Base-by-base conservation (phyloP, 2,888 invertebrate species). In the Phaonia tiefii region DNA sequence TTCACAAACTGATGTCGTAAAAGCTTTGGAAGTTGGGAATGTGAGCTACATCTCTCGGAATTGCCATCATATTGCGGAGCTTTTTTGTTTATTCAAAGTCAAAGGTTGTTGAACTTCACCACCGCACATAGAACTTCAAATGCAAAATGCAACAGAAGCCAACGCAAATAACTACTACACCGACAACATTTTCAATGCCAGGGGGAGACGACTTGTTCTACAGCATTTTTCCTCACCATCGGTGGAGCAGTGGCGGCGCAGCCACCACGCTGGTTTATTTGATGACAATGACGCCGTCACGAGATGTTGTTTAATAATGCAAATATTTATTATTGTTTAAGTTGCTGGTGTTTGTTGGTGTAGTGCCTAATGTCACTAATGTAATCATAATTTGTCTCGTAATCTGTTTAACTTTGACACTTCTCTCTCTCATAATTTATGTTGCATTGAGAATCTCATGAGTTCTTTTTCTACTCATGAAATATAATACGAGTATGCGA, bases 81-180 rank as follows among this genome's bases (percentile, higher is more conserved):
- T 25, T 65, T 3, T 42, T 31, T 11, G 74, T 54, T 75, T 71
- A 63, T 79, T 83, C 83, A 85, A 83, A 87, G 88, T 86, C 89
- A 89, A 87, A 88, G 89, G 89, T 86, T 85, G 75, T 86, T 88
- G 89, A 88, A 89, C 88, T 31, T 31, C 8, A 31, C 31, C 85
- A 81, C 66, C 75, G 78, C 75, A 71, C 67, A 73, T 74, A 83
- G 85, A 86, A 83, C 85, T 85, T 85, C 86, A 86, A 85, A 84
- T 81, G 87, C 84, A 86, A 84, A 75, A 72, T 60, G 63, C 56
- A 54, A 67, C 66, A 69, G 8, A 69, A 71, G 51, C 75, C 15
- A 70, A 46, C 15, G 1, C 49, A 31, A 51, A 49, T 39, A 51
- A 51, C 37, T 15, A 56, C 20, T 67, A 65, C n/a, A 11, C 37